Evolutionary conservation across 2,888 invertebrate genomes (phyloP).

Genomic region (Cacoxenus indagator): DNA sequence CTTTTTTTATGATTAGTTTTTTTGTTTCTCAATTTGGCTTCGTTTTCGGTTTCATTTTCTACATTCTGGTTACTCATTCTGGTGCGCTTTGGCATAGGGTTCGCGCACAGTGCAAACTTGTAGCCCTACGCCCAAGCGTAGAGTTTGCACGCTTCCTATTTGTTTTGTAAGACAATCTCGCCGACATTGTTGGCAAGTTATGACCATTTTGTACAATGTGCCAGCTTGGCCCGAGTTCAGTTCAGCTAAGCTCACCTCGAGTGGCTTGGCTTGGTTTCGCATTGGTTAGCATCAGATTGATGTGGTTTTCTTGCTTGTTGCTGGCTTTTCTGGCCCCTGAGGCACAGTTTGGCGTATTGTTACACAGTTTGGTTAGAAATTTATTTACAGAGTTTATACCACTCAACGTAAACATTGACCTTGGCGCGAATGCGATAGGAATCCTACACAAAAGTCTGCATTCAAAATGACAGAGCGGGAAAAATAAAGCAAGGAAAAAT

Average conservation of each 20-base stretch:
- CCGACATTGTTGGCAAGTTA: constrained; percentile 16
- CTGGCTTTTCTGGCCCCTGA: constrained; percentile 41
- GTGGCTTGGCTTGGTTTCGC: background rate
- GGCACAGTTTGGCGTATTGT: constrained; percentile 58
- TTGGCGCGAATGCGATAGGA: constrained; percentile 38
- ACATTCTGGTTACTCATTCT: background rate
- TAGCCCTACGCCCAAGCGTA: background rate
- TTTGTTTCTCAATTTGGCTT: background rate
- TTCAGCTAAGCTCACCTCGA: background rate
- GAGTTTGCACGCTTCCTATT: background rate
- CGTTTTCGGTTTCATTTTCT: background rate
- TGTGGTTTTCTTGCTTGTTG: constrained; percentile 5
- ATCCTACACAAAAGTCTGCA: constrained; percentile 7
- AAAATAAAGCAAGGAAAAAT: background rate
- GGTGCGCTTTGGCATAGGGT: background rate
- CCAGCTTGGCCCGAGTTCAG: background rate
- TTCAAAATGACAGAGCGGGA: background rate
- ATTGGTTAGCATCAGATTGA: no score
- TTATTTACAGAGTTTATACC: constrained; percentile 62
- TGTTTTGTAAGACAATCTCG: constrained; percentile 13
- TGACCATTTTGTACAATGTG: constrained; percentile 33
- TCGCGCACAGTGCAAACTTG: background rate
- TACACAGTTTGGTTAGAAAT: constrained; percentile 62
- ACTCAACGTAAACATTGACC: constrained; percentile 59
- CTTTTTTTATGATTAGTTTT: background rate